These are phyloP conservation scores for Poeciliopsis occidentalis DNA, from an alignment of 2,113 vertebrate species.

Conservation along the genomic window DNA sequence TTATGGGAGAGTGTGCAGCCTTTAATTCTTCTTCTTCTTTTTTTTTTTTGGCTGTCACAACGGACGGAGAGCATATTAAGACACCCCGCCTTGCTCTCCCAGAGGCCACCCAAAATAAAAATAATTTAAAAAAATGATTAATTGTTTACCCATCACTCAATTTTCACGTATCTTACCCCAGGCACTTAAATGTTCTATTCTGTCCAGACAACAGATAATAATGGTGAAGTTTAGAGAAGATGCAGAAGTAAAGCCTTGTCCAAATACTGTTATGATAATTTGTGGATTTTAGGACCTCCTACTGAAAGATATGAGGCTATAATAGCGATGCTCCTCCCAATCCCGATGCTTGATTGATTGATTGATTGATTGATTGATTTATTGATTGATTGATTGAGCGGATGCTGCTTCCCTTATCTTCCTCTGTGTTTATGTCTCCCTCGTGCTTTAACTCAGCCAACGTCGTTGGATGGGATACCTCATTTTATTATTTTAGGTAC, in stretches of 20 bases:
- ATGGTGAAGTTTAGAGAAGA: neutral
- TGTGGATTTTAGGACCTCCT: neutral
- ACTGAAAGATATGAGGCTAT: neutral
- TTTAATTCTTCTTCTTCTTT: neutral
- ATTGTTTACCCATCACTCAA: neutral
- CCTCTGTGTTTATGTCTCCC: neutral
- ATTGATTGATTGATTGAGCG: neutral
- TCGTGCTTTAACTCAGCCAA: conserved; percentile 7
- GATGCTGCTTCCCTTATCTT: neutral
- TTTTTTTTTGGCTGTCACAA: neutral
- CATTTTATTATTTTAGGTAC: neutral
- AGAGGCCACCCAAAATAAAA: neutral
- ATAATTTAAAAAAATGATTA: neutral
- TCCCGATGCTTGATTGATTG: neutral
- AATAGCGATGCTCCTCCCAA: fast-evolving
- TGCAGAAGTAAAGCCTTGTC: neutral
- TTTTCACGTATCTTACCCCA: fast-evolving
- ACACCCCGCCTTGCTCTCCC: neutral
- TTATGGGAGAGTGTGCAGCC: neutral
- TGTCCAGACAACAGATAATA: neutral
- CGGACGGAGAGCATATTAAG: conserved; percentile 18
- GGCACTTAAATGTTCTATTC: neutral
- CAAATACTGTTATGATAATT: conserved; percentile 4
- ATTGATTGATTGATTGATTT: too few relatives aligned
- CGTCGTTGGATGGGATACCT: conserved; percentile 6